These are phyloP conservation scores for Andrena marginata DNA, from an alignment of 2,888 invertebrate species.

Conservation along the genomic window DNA sequence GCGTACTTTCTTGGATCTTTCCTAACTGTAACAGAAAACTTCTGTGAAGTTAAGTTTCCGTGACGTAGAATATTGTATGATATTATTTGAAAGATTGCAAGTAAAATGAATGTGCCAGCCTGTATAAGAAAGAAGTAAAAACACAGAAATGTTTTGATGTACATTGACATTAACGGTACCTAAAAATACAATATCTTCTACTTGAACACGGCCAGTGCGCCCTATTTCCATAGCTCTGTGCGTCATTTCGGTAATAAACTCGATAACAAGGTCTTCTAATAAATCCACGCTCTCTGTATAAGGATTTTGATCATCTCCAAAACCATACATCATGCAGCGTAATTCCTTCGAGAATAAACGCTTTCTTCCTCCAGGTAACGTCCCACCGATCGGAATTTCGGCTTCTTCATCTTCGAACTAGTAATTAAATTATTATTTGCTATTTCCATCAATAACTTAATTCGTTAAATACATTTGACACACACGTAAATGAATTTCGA, in stretches of 20 bases:
- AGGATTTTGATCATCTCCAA: constrained; percentile 99
- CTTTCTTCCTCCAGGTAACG: constrained; percentile 90
- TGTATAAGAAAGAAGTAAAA: not conserved
- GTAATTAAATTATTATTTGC: constrained; percentile 15
- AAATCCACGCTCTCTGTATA: constrained; percentile 99
- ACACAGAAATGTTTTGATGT: not conserved
- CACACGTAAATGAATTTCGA: not conserved
- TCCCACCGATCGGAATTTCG: constrained; percentile 89
- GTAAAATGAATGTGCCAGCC: not conserved
- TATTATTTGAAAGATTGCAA: not conserved
- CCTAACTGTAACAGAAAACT: constrained; percentile 89
- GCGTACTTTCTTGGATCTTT: constrained; percentile 99
- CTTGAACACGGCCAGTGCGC: constrained; percentile 97
- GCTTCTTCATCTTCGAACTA: constrained; percentile 89
- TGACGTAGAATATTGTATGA: not conserved
- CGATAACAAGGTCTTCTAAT: constrained; percentile 98
- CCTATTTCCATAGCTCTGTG: constrained; percentile 98
- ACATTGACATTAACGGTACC: constrained; percentile 69
- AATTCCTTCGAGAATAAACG: constrained; percentile 96
- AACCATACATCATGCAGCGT: constrained; percentile 99
- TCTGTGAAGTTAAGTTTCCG: not conserved
- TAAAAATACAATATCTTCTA: constrained; percentile 97
- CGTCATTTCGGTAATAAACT: constrained; percentile 98
- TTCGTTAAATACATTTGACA: not conserved
- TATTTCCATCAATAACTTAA: not conserved